Conservation (phyloP, 1,140 invertebrate species). For the Adelges cooleyi region DNA sequence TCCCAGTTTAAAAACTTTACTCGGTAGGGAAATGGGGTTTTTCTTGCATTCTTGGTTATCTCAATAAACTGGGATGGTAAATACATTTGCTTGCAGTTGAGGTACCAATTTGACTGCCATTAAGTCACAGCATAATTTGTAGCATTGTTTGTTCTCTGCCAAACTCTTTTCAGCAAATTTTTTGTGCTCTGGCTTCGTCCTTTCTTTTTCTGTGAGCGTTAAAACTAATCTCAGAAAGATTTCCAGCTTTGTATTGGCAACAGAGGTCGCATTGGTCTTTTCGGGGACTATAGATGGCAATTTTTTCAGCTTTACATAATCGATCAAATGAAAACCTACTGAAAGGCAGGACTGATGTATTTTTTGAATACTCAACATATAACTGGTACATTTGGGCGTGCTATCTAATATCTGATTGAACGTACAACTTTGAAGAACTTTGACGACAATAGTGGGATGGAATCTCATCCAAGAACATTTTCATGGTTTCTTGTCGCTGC, state of each 20-base stretch:
- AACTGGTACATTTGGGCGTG: not conserved
- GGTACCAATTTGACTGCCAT: conserved; percentile 2
- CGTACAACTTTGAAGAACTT: not conserved
- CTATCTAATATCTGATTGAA: not conserved
- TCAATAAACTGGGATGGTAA: not conserved
- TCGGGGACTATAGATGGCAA: not conserved
- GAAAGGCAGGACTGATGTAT: not conserved
- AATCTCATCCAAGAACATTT: not conserved
- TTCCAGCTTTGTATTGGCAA: not conserved
- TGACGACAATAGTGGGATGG: not conserved
- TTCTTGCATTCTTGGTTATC: not conserved
- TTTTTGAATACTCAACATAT: not conserved
- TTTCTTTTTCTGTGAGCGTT: not conserved
- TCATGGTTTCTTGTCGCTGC: not conserved
- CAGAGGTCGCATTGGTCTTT: not conserved
- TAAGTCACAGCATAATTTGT: conserved; percentile 1
- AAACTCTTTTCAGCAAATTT: not conserved
- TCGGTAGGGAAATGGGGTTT: not conserved
- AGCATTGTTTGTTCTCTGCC: not conserved
- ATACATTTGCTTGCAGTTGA: not conserved
- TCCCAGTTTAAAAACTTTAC: not conserved
- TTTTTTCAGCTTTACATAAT: not conserved
- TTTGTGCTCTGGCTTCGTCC: not conserved
- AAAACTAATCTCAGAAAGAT: not conserved
- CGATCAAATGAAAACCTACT: conserved; percentile 1